Percentiles rank a stretch among this genome's conserved stretches.
These are phyloP conservation scores for Pseudorasbora parva DNA, from an alignment of 2,113 vertebrate species.

Conservation along the genomic window DNA sequence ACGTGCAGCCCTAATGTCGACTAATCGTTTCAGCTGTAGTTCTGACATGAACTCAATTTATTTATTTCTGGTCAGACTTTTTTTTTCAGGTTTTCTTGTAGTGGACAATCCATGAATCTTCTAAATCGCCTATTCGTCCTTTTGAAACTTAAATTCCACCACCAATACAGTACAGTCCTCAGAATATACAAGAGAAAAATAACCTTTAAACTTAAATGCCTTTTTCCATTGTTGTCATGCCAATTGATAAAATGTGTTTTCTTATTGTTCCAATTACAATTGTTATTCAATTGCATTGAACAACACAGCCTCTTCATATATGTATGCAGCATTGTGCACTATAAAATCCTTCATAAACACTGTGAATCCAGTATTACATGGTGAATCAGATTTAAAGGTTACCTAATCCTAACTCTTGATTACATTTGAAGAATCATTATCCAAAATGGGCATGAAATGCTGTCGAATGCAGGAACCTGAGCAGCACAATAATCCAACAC, in stretches of 20 bases:
- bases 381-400: not conserved
- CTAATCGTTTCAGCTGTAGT: too few relatives aligned
- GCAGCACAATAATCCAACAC: slow-evolving; percentile 24
- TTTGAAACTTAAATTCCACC: not conserved
- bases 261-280: not conserved
- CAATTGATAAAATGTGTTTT: not conserved
- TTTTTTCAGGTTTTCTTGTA: not conserved
- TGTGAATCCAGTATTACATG: not conserved
- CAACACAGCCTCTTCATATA: not conserved
- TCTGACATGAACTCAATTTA: not conserved
- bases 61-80: not conserved
- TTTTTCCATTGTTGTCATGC: not conserved
- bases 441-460: slow-evolving; percentile 14
- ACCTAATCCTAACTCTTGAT: slow-evolving; percentile 2
- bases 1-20: too few relatives aligned
- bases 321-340: not conserved
- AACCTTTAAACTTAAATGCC: not conserved
- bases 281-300: not conserved
- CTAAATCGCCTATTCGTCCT: not conserved
- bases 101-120: not conserved
- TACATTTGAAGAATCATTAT: not conserved
- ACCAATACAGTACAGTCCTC: not conserved
- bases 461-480: not conserved
- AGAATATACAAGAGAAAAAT: not conserved
- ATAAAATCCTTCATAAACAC: not conserved